These are phyloP conservation scores for Scaptodrosophila lebanonensis DNA, from an alignment of 1,140 invertebrate species.

Conservation along the genomic window DNA sequence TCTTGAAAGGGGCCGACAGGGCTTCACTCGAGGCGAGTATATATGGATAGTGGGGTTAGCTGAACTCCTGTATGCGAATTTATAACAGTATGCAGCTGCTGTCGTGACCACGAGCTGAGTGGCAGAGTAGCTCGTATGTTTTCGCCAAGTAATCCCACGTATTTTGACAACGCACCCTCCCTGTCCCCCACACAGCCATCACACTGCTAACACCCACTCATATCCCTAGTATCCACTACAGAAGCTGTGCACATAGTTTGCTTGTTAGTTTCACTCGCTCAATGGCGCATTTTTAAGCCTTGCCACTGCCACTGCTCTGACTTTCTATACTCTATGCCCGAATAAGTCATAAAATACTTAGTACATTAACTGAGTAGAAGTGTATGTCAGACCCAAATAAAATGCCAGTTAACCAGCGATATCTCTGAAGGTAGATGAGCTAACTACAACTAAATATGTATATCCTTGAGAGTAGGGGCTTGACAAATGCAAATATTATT, in stretches of 20 bases:
- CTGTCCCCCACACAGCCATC: slow-evolving; percentile 20
- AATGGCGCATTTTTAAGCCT: slow-evolving; percentile 49
- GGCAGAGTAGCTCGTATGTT: slow-evolving; percentile 50
- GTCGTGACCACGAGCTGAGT: slow-evolving; percentile 36
- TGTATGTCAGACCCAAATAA: too few species aligned
- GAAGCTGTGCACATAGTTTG: slow-evolving; percentile 34
- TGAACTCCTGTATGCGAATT: slow-evolving; percentile 44
- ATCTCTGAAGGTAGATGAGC: too few species aligned
- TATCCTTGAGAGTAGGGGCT: too few species aligned
- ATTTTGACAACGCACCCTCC: slow-evolving; percentile 46
- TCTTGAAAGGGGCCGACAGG: slow-evolving; percentile 9
- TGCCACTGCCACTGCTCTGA: slow-evolving; percentile 1
- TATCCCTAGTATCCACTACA: slow-evolving; percentile 8
- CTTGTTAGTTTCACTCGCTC: slow-evolving; percentile 48
- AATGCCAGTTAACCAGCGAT: too few species aligned
- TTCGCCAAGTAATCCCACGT: slow-evolving; percentile 66
- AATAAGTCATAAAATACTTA: too few species aligned
- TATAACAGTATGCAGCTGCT: slow-evolving; percentile 66
- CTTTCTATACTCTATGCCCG: too few species aligned
- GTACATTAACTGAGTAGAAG: too few species aligned
- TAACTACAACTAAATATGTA: too few species aligned
- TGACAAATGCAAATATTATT: too few species aligned
- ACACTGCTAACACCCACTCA: slow-evolving; percentile 24
- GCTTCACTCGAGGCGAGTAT: neutral
- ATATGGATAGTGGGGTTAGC: neutral